A percentile compares a stretch with the other conserved stretches of the same genome.
These are phyloP conservation scores for Gastracanthus pulcherrimus DNA, from an alignment of 2,888 invertebrate species.

Conservation along the genomic window DNA sequence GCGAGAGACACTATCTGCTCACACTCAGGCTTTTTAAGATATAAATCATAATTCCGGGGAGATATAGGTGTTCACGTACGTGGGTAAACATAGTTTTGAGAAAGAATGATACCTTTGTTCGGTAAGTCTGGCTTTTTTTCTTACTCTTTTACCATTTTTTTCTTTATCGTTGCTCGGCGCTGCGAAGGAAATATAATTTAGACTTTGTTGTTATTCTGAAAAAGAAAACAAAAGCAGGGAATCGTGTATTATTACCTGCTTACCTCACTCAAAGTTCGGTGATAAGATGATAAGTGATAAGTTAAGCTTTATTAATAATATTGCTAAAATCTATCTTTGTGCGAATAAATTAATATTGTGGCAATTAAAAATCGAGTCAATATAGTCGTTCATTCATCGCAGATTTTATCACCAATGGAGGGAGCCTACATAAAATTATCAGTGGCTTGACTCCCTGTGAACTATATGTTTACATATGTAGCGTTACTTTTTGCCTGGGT, in stretches of 20 bases:
- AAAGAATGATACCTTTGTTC: background rate
- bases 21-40: constrained; percentile 11
- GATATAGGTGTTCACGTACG: background rate
- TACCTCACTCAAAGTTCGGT: too few species aligned
- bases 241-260: too few species aligned
- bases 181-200: too few species aligned
- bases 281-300: background rate
- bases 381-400: background rate
- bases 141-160: background rate
- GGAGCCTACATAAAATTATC: background rate
- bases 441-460: background rate
- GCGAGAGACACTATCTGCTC: background rate
- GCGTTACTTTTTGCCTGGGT: background rate
- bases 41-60: constrained; percentile 1
- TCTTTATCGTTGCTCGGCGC: background rate
- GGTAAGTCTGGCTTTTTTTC: constrained; percentile 2
- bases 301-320: background rate
- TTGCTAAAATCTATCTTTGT: background rate
- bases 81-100: constrained; percentile 12
- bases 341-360: background rate
- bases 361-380: too few species aligned
- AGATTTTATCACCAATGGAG: too few species aligned
- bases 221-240: too few species aligned
- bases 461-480: constrained; percentile 15
- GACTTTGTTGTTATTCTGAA: too few species aligned